phyloP scores from a whole-genome alignment of 2,113 vertebrate species.

The Parus major region DNA sequence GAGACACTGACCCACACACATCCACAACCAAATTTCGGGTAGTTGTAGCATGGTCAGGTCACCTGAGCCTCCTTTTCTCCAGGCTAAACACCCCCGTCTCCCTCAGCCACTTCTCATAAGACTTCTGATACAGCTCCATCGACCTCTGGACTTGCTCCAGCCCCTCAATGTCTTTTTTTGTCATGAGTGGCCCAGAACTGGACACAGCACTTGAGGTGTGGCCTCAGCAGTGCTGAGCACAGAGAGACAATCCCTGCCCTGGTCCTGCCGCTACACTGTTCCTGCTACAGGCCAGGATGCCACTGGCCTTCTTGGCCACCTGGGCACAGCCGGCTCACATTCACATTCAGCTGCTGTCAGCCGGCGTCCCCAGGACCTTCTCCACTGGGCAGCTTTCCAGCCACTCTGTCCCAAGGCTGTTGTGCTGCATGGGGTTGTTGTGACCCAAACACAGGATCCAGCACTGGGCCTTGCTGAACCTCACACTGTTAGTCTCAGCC shows the following conservation, averaged over 20 bases:
- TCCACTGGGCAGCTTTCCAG: neutral
- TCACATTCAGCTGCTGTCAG: neutral
- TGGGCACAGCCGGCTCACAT: neutral
- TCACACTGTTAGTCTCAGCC: accelerated
- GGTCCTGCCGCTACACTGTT: neutral
- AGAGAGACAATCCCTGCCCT: neutral
- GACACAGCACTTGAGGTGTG: neutral
- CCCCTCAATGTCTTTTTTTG: neutral
- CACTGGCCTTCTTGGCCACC: neutral
- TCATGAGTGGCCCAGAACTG: neutral
- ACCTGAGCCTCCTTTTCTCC: neutral
- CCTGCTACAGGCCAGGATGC: neutral
- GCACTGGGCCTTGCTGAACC: neutral
- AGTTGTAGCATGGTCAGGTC: neutral
- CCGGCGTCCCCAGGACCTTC: neutral
- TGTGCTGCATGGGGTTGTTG: neutral
- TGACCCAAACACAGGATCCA: neutral
- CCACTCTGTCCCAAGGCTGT: neutral
- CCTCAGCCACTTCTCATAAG: neutral
- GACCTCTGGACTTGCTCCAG: neutral
- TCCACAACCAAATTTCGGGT: neutral
- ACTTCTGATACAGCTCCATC: neutral
- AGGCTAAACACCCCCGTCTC: neutral
- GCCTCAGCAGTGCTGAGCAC: neutral
- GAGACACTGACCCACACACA: neutral